Conservation (phyloP, 2,113 vertebrate species). For the Chiloscyllium plagiosum region DNA sequence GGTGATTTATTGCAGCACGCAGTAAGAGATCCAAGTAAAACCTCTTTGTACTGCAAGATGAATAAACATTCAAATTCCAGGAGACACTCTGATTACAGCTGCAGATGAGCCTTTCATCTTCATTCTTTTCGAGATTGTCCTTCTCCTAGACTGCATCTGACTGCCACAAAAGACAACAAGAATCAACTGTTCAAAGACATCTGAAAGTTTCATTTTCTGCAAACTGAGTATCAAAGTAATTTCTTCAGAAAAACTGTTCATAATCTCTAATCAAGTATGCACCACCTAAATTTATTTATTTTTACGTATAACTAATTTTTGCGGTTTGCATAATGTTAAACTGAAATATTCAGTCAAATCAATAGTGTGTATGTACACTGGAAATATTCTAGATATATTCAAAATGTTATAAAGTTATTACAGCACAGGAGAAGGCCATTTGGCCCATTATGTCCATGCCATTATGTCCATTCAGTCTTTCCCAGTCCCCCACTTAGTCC, state of each 20-base stretch:
- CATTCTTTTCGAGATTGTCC: constrained; percentile 49
- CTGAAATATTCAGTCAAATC: neutral
- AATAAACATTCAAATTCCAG: constrained; percentile 55
- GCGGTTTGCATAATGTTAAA: neutral
- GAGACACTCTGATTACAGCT: constrained; percentile 69
- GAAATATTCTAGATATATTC: neutral
- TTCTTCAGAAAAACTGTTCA: constrained; percentile 2
- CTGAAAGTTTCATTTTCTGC: constrained; percentile 31
- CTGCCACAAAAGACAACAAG: constrained; percentile 40
- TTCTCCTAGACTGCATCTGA: constrained; percentile 39
- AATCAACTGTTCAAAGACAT: constrained; percentile 29
- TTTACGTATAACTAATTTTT: neutral
- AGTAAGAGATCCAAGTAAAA: constrained; percentile 49
- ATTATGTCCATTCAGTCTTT: neutral
- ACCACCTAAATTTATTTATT: neutral
- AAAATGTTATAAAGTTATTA: neutral
- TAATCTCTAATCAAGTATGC: neutral
- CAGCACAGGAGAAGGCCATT: neutral
- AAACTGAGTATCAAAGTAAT: neutral
- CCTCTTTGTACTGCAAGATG: constrained; percentile 54
- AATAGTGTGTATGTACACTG: neutral
- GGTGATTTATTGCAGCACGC: constrained; percentile 56
- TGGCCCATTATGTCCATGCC: neutral
- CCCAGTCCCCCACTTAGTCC: too few relatives aligned
- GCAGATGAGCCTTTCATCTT: constrained; percentile 67